Conservation (phyloP, 2,888 invertebrate genomes). For the Danaus chrysippus region DNA sequence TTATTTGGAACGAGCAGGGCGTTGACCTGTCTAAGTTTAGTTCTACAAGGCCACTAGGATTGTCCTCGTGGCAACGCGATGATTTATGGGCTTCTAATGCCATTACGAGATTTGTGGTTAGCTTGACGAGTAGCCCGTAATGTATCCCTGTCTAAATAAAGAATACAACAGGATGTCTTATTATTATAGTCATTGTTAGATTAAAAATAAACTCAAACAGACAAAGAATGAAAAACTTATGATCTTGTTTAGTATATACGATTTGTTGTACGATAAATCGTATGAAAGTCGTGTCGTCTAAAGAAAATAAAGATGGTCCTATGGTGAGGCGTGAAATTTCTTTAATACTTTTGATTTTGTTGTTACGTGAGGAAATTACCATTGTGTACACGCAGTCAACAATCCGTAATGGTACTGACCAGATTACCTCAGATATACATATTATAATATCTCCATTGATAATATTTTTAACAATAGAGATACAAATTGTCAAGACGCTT, state of each 20-base stretch:
- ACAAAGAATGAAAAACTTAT: no score
- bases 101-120: conserved; percentile 32
- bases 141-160: conserved; percentile 1
- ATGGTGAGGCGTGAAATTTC: conserved; percentile 50
- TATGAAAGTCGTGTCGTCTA: conserved; percentile 12
- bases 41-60: conserved; percentile 56
- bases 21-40: conserved; percentile 48
- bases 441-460: no score
- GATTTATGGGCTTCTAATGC: conserved; percentile 35
- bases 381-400: conserved; percentile 9
- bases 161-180: conserved; percentile 5
- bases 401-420: conserved; percentile 7
- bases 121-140: conserved; percentile 17
- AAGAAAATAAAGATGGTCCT: conserved; percentile 27
- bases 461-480: no score
- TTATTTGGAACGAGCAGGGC: conserved; percentile 50
- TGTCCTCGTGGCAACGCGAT: conserved; percentile 43
- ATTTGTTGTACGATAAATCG: no score
- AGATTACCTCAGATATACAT: no score
- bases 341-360: conserved; percentile 38
- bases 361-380: conserved; percentile 43
- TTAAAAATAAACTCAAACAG: neutral
- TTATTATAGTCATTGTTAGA: neutral
- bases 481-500: no score
- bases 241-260: neutral